Percentiles rank a stretch among this genome's conserved stretches.
Evolutionary conservation across 2,797 vertebrate genomes (phyloP).

Genomic region (Cottoperca gobio): DNA sequence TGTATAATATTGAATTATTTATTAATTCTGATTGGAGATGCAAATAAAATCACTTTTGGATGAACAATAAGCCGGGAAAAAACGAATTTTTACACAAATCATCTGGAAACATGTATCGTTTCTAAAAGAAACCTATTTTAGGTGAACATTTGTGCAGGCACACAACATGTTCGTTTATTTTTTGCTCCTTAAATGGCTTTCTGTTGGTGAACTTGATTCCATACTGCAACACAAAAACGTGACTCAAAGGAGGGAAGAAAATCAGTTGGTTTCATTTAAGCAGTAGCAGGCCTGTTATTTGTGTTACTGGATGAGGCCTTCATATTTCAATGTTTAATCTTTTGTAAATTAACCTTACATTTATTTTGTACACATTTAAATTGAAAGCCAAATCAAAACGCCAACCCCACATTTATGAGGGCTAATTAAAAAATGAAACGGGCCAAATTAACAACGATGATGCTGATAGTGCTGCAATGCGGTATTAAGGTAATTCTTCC

Average conservation of each 20-base stretch:
- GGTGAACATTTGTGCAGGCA: background rate
- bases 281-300: slow-evolving; percentile 37
- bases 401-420: background rate
- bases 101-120: background rate
- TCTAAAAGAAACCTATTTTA: background rate
- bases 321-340: slow-evolving; percentile 3
- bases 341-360: background rate
- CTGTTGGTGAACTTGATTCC: slow-evolving; percentile 13
- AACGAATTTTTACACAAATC: background rate
- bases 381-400: background rate
- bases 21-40: background rate
- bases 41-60: background rate
- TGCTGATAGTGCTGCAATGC: slow-evolving; percentile 82
- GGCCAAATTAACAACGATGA: slow-evolving; percentile 25
- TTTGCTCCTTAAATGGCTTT: background rate
- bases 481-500: slow-evolving; percentile 76
- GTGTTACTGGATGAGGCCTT: slow-evolving; percentile 60
- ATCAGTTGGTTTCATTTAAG: slow-evolving; percentile 31
- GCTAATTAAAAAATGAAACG: background rate
- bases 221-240: slow-evolving; percentile 48
- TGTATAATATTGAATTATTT: background rate
- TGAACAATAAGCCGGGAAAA: background rate
- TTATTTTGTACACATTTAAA: background rate
- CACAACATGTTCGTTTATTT: slow-evolving; percentile 2
- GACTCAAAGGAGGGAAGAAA: slow-evolving; percentile 41